Conservation (phyloP, 2,888 invertebrate species). For the Harpagoxenus sublaevis region DNA sequence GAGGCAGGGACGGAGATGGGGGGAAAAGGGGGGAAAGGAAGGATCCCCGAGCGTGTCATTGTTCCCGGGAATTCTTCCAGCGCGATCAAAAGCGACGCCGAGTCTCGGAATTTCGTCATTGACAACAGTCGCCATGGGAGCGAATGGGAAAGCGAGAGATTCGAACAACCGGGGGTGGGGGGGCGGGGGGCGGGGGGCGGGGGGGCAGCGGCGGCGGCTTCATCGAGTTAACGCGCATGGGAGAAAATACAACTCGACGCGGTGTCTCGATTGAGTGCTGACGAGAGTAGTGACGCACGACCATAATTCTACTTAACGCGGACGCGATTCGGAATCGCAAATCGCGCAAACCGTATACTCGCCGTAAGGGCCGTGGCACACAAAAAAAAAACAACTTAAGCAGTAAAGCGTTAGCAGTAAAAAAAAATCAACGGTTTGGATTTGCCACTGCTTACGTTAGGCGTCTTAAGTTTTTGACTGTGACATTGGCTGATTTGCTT, state of each 20-base stretch:
- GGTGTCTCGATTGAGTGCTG: slow-evolving; percentile 1
- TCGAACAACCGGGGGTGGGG: neutral
- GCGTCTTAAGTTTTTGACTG: no score
- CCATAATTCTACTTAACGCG: slow-evolving; percentile 9
- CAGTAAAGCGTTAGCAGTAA: no score
- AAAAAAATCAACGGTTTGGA: no score
- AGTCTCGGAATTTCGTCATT: slow-evolving; percentile 28
- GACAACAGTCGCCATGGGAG: neutral
- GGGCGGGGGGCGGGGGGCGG: no score
- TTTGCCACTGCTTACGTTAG: no score
- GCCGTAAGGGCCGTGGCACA: neutral
- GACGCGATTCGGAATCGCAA: neutral
- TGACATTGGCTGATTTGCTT: no score
- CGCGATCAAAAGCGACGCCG: slow-evolving; percentile 33
- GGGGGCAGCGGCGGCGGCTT: no score
- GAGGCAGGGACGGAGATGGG: neutral
- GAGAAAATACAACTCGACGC: slow-evolving; percentile 17
- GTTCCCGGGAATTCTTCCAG: slow-evolving; percentile 21
- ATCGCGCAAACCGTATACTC: neutral
- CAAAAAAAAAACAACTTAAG: no score
- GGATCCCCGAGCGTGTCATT: slow-evolving; percentile 34
- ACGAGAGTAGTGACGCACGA: slow-evolving; percentile 15
- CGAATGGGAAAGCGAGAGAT: slow-evolving; percentile 25
- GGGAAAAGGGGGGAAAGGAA: neutral
- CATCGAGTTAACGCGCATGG: neutral